Percentiles rank a stretch among this genome's conserved stretches.
phyloP scores from a whole-genome alignment of 2,113 vertebrate genomes.

The Seriola quinqueradiata region DNA sequence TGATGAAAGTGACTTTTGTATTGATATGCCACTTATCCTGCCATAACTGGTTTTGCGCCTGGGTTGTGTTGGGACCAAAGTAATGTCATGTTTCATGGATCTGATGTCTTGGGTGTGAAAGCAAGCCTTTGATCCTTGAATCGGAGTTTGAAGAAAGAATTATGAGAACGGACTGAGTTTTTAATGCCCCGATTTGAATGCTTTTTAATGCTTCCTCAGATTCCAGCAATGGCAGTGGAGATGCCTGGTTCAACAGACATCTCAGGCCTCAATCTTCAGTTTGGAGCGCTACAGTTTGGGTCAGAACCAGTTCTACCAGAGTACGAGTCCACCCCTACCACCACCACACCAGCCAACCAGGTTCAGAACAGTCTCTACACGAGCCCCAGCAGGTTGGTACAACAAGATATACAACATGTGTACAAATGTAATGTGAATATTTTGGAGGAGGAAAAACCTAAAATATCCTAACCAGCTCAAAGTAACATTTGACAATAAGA shows the following conservation, averaged over 20 bases:
- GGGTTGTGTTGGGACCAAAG: too few species aligned
- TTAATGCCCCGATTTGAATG: background rate
- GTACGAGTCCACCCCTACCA: constrained; percentile 89
- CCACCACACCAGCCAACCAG: constrained; percentile 85
- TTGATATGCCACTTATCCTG: background rate
- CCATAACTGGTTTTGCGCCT: background rate
- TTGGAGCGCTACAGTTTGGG: constrained; percentile 97
- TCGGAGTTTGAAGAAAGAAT: background rate
- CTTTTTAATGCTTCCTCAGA: constrained; percentile 80
- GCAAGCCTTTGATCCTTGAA: background rate
- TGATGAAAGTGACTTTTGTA: background rate
- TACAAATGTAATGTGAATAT: too few species aligned
- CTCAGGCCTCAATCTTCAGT: constrained; percentile 96
- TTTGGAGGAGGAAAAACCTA: too few species aligned
- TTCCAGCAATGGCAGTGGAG: constrained; percentile 95
- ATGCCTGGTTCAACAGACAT: constrained; percentile 97
- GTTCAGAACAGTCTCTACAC: constrained; percentile 93
- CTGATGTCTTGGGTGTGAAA: background rate
- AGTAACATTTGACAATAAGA: too few species aligned
- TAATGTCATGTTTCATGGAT: background rate
- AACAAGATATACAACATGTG: background rate
- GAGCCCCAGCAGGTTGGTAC: constrained; percentile 90
- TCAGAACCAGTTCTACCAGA: constrained; percentile 94
- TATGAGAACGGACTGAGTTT: background rate
- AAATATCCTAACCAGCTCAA: too few species aligned